phyloP scores from a whole-genome alignment of 2,888 invertebrate species.

The Alitta virens region DNA sequence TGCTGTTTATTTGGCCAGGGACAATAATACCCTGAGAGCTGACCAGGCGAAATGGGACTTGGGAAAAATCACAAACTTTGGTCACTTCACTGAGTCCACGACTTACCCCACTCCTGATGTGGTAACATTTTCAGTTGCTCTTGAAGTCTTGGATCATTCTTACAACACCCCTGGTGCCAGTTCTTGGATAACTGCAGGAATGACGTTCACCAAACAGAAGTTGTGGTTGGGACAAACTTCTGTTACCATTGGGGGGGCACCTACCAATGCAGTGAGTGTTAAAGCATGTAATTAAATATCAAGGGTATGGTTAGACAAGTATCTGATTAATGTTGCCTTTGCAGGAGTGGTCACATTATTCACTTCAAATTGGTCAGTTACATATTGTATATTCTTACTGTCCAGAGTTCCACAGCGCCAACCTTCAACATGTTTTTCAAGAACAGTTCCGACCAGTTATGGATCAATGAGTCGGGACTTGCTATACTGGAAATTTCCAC shows the following conservation, averaged over 20 bases:
- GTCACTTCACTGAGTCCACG: not conserved
- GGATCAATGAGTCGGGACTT: not conserved
- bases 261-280: no score
- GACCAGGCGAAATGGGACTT: conserved; percentile 19
- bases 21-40: not conserved
- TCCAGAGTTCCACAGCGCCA: conserved; percentile 1
- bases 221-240: conserved; percentile 26
- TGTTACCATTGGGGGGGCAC: not conserved
- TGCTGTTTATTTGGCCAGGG: conserved; percentile 12
- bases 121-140: conserved; percentile 1
- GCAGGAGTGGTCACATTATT: no score
- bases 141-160: conserved; percentile 15
- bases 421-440: conserved; percentile 5
- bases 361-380: no score
- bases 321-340: no score
- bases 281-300: no score
- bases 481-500: conserved; percentile 11
- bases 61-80: conserved; percentile 23
- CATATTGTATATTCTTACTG: not conserved
- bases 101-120: no score
- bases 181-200: conserved; percentile 15
- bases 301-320: no score
- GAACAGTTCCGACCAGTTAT: not conserved
- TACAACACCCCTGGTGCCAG: conserved; percentile 7
- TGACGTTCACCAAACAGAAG: conserved; percentile 18